Base-by-base conservation (phyloP, 2,113 vertebrate species). In the Callipepla californica region DNA sequence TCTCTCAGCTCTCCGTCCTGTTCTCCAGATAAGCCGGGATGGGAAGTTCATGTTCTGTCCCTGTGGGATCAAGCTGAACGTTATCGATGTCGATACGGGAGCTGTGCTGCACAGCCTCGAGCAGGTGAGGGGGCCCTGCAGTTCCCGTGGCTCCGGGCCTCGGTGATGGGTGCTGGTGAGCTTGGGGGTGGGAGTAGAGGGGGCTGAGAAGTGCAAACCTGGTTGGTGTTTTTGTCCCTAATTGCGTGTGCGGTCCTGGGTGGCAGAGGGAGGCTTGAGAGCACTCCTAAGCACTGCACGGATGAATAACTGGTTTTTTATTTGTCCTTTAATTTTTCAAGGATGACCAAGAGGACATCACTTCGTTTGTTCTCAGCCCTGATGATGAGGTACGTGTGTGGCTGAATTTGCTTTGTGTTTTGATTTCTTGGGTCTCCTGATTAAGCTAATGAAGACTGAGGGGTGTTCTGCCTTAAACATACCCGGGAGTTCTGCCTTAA, bases 321-420 rank as follows among this genome's bases (percentile, higher is more conserved):
- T 36, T 58, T 62, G 19, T 4, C 10, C 6, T 77, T 36, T 10
- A 1, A 0, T 13, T 40, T 63, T 38, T 18, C 4, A 13, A 99
- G 99, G 99, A 99, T 13, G 99, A 99, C 45, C 98, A 98, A 48
- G 99, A 99, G 68, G 99, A 99, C 80, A 98, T 99, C 87, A 99
- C 97, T 6, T 97, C 98, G 0, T 99, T 99, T 34, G 97, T 97
- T 5, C 97, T 99, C 40, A 99, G 99, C 85, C 98, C 97, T 0
- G 98, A 99, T 30, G 98, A 98, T 17, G 97, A 99, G 98, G 99
- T 99, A 94, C 4, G 16, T 57, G 45, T 16, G 4, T 23, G n/a
- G 13, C 21, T 50, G 28, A 20, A 11, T 32, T 80, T 34, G 21
- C 26, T 47, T 17, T 13, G 28, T 47, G 26, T 5, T 26, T 65